Base-by-base conservation (phyloP, 2,888 invertebrate species). In the Brachypalpus laphriformis region DNA sequence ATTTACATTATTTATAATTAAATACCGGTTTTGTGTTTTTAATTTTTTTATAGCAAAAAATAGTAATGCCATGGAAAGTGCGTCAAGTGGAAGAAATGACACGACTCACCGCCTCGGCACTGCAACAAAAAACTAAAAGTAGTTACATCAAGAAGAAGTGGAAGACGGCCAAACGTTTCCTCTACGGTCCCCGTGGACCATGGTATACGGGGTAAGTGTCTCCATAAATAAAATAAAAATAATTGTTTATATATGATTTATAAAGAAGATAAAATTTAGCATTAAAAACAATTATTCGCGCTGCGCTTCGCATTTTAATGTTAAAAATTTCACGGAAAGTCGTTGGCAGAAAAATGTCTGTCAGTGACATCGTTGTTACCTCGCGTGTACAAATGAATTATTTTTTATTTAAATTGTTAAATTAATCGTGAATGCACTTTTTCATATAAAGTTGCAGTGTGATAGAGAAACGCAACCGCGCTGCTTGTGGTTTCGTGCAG, bases 121-220 rank as follows among this genome's bases (percentile, higher is more conserved):
- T 92, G 77, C 93, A 93, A 86, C 90, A 92, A 77, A 92, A 92
- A 65, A 93, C 93, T 71, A 93, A 93, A 88, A 91, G 93, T 75
- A 91, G 91, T 86, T 91, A 93, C 83, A 92, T 93, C 47, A 91
- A 93, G 87, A 91, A 93, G 75, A 93, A 93, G 88, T 94, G 94
- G 94, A 92, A 93, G 88, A 92, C 93, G 49, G 91, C 93, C 54
- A 93, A 93, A 88, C 90, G 93, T 86, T 94, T 93, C 91, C 92
- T 94, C 86, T 92, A 92, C 71, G 93, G 94, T 61, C 91, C 92
- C 34, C 90, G 93, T 47, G 93, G 93, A 28, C 92, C 93, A 45
- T 93, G 93, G 92, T 90, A 89, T 87, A 89, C 89, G 63, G 90
- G 91, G 92, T 91, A 88, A 91, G 92, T 91, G 4, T 49, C 3